A percentile compares a stretch with the other conserved stretches of the same genome.
Evolutionary conservation across 2,113 vertebrate genomes (phyloP).

Genomic region (Balaeniceps rex): DNA sequence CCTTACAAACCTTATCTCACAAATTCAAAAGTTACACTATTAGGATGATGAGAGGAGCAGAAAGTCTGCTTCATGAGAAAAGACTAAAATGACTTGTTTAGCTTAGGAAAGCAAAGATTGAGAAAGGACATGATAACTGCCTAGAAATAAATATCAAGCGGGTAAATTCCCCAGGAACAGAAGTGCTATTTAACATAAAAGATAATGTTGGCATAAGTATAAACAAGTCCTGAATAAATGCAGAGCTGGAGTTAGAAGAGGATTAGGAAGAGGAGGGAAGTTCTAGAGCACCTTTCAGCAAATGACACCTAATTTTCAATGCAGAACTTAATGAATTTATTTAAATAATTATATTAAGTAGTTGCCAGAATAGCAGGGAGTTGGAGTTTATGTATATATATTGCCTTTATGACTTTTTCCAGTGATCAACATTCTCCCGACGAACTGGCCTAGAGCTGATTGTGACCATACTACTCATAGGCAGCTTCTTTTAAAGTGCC

Average conservation of each 20-base stretch:
- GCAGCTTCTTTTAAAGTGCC: neutral
- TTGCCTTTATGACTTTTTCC: neutral
- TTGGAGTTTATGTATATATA: neutral
- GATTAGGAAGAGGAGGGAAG: neutral
- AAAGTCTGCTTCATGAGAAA: neutral
- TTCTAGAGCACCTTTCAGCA: neutral
- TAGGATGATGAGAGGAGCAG: neutral
- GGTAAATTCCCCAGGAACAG: neutral
- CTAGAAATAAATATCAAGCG: neutral
- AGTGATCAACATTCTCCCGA: neutral
- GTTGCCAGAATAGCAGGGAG: neutral
- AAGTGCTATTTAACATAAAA: neutral
- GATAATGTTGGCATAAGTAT: neutral
- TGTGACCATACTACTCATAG: neutral
- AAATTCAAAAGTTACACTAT: neutral
- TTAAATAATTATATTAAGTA: neutral
- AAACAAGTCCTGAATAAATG: neutral
- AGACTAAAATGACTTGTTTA: neutral
- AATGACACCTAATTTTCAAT: neutral
- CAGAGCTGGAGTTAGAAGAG: neutral
- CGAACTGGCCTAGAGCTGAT: neutral
- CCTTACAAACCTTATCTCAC: neutral
- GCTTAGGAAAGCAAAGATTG: neutral
- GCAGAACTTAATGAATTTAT: neutral
- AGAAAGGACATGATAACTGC: neutral